Evolutionary conservation across 2,113 vertebrate species (phyloP), one percentile per base, ranked within the genome.

Genomic region (Apus apus): DNA sequence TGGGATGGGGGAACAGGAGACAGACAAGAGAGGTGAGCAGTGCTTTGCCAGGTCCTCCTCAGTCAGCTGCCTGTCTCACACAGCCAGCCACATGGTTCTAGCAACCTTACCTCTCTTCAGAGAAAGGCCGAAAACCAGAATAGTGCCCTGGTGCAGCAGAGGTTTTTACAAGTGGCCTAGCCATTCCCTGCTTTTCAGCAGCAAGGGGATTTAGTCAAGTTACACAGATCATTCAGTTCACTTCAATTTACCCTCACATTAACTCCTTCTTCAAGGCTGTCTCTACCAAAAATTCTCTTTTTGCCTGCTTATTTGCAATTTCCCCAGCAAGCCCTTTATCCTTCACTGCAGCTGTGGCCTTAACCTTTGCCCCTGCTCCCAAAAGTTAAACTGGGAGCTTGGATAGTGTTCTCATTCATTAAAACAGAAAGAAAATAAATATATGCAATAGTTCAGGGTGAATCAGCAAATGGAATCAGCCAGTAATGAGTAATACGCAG

Each of bases 381-480:
- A 58, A 9, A 77, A 67, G 60, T 43, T 86, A 86, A 67, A 76
- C 11, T 64, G 32, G 30, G 40, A 92, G 65, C 32, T 67, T 74
- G 36, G 5, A 71, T 53, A 61, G 22, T 16, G 71, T 68, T 87
- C 60, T 80, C 9, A 40, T 73, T 91, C 48, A 45, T 71, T 67
- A 74, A 84, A 86, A 51, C 23, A 45, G 32, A 92, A 93, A 86
- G 61, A 26, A 94, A 92, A 56, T 13, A 30, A 34, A 27, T 64
- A 6, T 6, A 36, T 3, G 23, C 32, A 91, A 36, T 62, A 76
- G 54, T 62, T 83, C 68, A 60, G 34, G 27, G 50, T 75, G 85
- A 93, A 88, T 91, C 90, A 93, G 68, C 90, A 90, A 90, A 61
- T 40, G 48, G 27, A 74, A 58, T 20, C n/a, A 83, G 53, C 64